Base-by-base conservation (phyloP, 2,888 invertebrate genomes). In the Gari tellinella region DNA sequence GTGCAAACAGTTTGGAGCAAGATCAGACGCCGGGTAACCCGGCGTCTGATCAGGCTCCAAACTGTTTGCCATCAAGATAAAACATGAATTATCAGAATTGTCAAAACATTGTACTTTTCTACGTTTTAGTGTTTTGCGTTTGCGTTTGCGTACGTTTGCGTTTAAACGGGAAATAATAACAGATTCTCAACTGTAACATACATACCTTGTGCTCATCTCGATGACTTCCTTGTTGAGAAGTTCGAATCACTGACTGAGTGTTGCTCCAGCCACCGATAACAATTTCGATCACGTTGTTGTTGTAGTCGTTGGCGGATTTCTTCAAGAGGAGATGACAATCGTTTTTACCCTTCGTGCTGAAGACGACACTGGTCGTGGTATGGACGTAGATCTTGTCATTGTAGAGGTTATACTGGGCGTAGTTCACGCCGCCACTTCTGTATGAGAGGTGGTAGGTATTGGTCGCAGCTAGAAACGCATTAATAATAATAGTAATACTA, bases 191-290 rank as follows among this genome's bases (percentile, higher is more conserved):
- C n/a, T n/a, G n/a, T n/a, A n/a, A n/a, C n/a, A 46, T 5, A 19
- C 49, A 23, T 53, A 53, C 53, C 53, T 38, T 53, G 19, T 53
- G 38, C 17, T n/a, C 19, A 38, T 53, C 53, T 7, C 46, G 37
- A 17, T 40, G 43, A 17, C 41, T 38, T 19, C 62, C 62, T 40
- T 72, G 72, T 53, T 72, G 72, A 5, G 43, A 10, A 14, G 45
- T 66, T 38, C 72, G 40, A 10, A 73, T 67, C 10, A 67, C 67
- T 15, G 67, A 67, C 48, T 63, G 31, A 14, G 41, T 37, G 58
- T 67, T 73, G 19, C 67, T 41, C 67, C 66, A 73, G 8, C 72
- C 72, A 46, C 72, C 72, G 17, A 73, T 41, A 1, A 72, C 65
- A 43, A 72, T 56, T 37, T 65, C 65, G n/a, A 72, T 51, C 8